A percentile compares a stretch with the other conserved stretches of the same genome.
Evolutionary conservation across 2,888 invertebrate species (phyloP).

Genomic region (Neoaliturus tenellus): DNA sequence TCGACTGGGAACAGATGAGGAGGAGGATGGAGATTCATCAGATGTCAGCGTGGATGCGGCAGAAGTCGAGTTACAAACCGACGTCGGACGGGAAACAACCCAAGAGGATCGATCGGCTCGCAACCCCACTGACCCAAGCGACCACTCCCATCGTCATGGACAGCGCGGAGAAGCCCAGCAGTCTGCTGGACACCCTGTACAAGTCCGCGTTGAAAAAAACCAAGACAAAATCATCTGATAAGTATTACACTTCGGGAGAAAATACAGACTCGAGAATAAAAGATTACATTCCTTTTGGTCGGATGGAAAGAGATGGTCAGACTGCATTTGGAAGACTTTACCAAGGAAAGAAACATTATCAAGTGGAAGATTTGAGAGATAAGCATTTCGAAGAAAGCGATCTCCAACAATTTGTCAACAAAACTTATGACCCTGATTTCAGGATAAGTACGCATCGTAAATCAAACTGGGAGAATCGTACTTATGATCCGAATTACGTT

Average conservation of each 20-base stretch:
- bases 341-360: slow-evolving; percentile 19
- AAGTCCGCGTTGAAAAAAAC: background rate
- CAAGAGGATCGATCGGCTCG: background rate
- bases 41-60: background rate
- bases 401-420: background rate
- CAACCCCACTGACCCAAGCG: background rate
- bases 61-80: background rate
- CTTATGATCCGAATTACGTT: slow-evolving; percentile 33
- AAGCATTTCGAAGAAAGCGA: background rate
- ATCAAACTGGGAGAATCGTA: slow-evolving; percentile 5
- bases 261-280: background rate
- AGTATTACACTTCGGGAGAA: background rate
- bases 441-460: slow-evolving; percentile 21
- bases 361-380: slow-evolving; percentile 11
- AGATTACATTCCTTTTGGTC: slow-evolving; percentile 13
- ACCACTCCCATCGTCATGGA: background rate
- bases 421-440: slow-evolving; percentile 19
- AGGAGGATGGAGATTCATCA: background rate
- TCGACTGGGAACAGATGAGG: slow-evolving; percentile 42
- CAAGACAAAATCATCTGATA: background rate
- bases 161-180: background rate
- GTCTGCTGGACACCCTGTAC: background rate
- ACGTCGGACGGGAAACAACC: background rate
- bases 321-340: slow-evolving; percentile 16
- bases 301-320: background rate